phyloP scores from a whole-genome alignment of 2,113 vertebrate genomes.

The Podiceps cristatus region DNA sequence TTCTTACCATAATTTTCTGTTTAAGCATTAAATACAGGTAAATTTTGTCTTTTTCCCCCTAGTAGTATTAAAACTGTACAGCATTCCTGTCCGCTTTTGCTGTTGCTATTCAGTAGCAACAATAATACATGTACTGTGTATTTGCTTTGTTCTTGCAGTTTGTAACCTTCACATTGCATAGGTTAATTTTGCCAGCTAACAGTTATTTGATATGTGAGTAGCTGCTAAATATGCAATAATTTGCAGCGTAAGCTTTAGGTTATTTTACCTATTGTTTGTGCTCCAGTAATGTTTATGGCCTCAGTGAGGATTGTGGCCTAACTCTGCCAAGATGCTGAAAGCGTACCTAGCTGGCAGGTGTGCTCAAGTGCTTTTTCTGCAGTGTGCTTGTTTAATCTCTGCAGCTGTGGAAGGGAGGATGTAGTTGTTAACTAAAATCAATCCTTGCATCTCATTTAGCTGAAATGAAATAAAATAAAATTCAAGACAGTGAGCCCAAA shows the following conservation, averaged over 20 bases:
- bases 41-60: background rate
- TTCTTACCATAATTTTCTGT: background rate
- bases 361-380: fast-evolving
- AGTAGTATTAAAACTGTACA: background rate
- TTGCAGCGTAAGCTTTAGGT: background rate
- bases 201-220: background rate
- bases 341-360: background rate
- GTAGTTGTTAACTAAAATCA: background rate
- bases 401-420: background rate
- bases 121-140: fast-evolving
- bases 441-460: background rate
- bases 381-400: background rate
- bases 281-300: background rate
- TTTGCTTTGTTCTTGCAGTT: background rate
- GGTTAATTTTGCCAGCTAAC: background rate
- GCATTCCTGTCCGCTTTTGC: background rate
- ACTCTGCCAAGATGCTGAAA: background rate
- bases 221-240: background rate
- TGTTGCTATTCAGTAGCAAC: background rate
- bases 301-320: background rate
- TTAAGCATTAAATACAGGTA: background rate
- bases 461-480: background rate
- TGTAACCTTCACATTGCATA: background rate
- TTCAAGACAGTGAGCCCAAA: background rate
- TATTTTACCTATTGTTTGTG: background rate